Evolutionary conservation across 2,888 invertebrate species (phyloP).

Genomic region (Trachelus iudaicus): DNA sequence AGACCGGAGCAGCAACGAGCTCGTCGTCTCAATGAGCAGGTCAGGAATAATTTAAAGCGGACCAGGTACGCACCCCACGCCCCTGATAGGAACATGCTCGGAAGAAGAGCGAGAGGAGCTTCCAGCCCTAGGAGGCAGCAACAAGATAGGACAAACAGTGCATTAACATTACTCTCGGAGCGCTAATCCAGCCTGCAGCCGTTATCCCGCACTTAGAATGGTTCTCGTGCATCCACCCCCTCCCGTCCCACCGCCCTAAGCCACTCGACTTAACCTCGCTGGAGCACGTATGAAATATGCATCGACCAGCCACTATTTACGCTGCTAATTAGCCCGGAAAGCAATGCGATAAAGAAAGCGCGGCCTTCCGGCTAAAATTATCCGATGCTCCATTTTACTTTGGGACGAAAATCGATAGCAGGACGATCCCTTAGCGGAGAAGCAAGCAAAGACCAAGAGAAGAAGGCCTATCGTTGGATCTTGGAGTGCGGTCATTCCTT

Average conservation of each 20-base stretch:
- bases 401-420: no score
- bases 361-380: no score
- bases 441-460: no score
- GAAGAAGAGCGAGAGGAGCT: not conserved
- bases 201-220: constrained; percentile 40
- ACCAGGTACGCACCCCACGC: not conserved
- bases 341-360: not conserved
- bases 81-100: not conserved
- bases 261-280: constrained; percentile 3
- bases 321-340: constrained; percentile 11
- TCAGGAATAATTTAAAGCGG: not conserved
- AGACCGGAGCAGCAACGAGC: no score
- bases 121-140: no score
- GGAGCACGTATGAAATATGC: constrained; percentile 7
- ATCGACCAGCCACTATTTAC: constrained; percentile 4
- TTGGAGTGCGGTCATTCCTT: no score
- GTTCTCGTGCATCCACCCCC: not conserved
- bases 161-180: constrained; percentile 39
- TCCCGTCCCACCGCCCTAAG: not conserved
- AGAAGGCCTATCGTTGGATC: no score
- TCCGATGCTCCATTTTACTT: no score
- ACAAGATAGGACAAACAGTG: constrained; percentile 15
- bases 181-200: constrained; percentile 43
- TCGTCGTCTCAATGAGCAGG: no score
- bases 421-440: no score